Conservation (phyloP, 1,140 invertebrate genomes). For the Micrasema longulum region DNA sequence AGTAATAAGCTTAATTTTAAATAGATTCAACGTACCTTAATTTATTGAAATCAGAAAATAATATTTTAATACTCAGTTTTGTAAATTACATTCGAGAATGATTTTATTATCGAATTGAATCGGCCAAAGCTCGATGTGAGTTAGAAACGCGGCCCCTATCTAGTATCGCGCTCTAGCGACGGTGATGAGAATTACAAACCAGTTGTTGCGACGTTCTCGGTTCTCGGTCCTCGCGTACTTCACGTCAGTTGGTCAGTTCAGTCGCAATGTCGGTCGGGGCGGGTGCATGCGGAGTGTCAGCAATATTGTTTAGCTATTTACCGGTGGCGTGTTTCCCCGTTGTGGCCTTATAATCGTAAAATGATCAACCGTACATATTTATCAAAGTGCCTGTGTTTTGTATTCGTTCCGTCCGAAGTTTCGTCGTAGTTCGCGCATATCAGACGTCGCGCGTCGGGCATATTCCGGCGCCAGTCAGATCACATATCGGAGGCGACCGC, state of each 20-base stretch:
- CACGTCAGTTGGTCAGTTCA: conserved; percentile 30
- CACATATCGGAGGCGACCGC: conserved; percentile 10
- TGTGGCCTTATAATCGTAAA: conserved; percentile 40
- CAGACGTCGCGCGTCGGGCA: conserved; percentile 19
- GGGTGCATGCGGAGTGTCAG: conserved; percentile 40
- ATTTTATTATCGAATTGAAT: too few species aligned
- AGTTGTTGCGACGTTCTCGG: conserved; percentile 34
- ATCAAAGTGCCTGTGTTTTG: conserved; percentile 35
- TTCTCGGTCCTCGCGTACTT: conserved; percentile 28
- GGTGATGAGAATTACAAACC: conserved; percentile 25
- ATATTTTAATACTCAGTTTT: too few species aligned
- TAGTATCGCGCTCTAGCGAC: conserved; percentile 36
- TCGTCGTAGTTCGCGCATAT: conserved; percentile 30
- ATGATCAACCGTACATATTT: conserved; percentile 34
- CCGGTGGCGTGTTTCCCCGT: conserved; percentile 31
- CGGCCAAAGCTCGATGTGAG: conserved; percentile 8
- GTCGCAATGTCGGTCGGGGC: conserved; percentile 39
- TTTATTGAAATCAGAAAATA: too few species aligned
- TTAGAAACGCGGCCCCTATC: neutral
- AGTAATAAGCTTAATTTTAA: too few species aligned
- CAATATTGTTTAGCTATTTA: conserved; percentile 37
- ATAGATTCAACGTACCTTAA: too few species aligned
- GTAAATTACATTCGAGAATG: too few species aligned
- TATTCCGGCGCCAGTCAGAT: conserved; percentile 4
- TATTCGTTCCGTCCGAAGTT: conserved; percentile 34